phyloP scores from a whole-genome alignment of 1,140 invertebrate genomes.

The Aphis craccivora region DNA sequence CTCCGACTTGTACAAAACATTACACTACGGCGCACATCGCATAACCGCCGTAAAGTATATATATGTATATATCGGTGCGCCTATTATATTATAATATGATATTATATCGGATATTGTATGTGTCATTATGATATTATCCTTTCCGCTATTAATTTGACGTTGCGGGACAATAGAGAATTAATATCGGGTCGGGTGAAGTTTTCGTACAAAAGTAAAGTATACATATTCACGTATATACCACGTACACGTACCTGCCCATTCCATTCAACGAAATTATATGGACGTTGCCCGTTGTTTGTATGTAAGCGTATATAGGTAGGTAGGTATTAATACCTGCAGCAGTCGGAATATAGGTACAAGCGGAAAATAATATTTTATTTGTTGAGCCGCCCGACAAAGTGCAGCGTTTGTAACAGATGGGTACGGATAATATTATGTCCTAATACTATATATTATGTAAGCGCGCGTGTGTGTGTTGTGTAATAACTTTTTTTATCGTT shows the following conservation, averaged over 20 bases:
- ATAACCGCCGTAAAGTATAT: neutral
- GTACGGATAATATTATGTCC: neutral
- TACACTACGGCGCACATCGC: neutral
- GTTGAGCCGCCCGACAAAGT: constrained; percentile 24
- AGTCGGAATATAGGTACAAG: neutral
- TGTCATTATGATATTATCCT: constrained; percentile 6
- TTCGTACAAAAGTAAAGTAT: neutral
- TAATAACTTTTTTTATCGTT: neutral
- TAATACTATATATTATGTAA: neutral
- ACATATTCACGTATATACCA: neutral
- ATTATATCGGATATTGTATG: neutral
- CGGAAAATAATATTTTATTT: constrained; percentile 38
- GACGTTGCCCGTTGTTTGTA: neutral
- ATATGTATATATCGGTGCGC: neutral
- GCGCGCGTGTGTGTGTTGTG: neutral
- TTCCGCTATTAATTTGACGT: constrained; percentile 38
- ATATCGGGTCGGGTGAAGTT: constrained; percentile 9
- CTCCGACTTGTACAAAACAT: neutral
- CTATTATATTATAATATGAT: neutral
- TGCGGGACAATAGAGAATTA: constrained; percentile 35
- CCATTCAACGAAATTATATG: constrained; percentile 5
- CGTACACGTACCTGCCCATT: too few relatives aligned
- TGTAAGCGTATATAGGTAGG: neutral
- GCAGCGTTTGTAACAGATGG: neutral
- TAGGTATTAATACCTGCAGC: neutral